Conservation (phyloP, 2,888 invertebrate genomes). For the Carabus problematicus region DNA sequence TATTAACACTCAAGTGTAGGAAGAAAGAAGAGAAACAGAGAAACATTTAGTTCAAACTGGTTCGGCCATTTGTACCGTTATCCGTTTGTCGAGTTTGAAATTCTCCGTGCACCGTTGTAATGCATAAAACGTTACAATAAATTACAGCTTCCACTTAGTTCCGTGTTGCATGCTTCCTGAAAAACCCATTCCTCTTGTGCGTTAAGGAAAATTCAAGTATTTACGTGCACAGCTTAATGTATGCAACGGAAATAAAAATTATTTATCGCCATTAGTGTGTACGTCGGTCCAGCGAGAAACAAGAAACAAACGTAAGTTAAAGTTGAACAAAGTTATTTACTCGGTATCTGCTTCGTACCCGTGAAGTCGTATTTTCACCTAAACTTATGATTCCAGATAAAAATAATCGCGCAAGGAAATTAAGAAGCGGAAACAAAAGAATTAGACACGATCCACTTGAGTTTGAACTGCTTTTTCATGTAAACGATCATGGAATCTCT, state of each 20-base stretch:
- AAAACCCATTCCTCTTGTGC: conserved; percentile 20
- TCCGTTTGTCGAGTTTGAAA: no score
- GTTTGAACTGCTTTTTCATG: conserved; percentile 2
- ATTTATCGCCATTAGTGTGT: conserved; percentile 36
- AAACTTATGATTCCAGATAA: conserved; percentile 30
- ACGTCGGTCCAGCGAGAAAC: conserved; percentile 26
- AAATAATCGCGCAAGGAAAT: conserved; percentile 30
- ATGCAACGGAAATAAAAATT: conserved; percentile 35
- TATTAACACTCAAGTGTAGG: no score
- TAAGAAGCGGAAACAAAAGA: conserved; percentile 26
- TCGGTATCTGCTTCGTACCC: not conserved
- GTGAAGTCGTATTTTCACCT: not conserved
- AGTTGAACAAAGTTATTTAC: conserved; percentile 6
- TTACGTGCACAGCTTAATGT: conserved; percentile 21
- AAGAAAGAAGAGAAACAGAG: no score
- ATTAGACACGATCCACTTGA: not conserved
- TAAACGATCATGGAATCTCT: no score
- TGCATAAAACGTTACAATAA: no score
- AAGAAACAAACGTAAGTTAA: conserved; percentile 32
- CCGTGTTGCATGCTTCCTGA: no score
- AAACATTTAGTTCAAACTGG: no score
- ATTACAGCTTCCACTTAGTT: no score
- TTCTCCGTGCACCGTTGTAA: no score
- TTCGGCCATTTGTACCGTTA: no score
- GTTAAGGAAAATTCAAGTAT: not conserved